Evolutionary conservation across 2,113 vertebrate species (phyloP).

Genomic region (Prinia subflava): DNA sequence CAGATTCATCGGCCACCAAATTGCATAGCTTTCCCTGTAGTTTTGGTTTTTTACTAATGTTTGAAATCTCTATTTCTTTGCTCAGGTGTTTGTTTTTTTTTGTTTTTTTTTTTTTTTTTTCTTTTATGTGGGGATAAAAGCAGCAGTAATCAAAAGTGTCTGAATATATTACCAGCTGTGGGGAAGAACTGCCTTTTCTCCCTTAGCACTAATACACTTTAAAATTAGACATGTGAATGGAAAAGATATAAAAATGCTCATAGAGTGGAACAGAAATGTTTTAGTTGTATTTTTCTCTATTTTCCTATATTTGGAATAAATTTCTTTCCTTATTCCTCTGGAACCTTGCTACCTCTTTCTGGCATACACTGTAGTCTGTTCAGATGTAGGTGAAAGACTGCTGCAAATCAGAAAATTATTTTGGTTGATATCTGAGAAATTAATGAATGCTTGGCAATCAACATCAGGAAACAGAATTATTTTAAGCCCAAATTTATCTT

Average conservation of each 20-base stretch:
- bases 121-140: neutral
- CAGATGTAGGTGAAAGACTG: neutral
- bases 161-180: neutral
- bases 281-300: neutral
- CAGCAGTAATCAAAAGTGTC: neutral
- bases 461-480: neutral
- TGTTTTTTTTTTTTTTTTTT: neutral
- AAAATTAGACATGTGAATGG: neutral
- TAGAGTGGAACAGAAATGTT: neutral
- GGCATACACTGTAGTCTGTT: neutral
- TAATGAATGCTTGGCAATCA: neutral
- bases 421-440: neutral
- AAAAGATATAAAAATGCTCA: neutral
- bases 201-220: neutral
- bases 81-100: neutral
- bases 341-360: neutral
- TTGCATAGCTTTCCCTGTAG: neutral
- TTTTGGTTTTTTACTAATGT: neutral
- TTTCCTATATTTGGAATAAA: neutral
- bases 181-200: neutral
- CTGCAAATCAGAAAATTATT: neutral
- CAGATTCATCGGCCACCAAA: neutral
- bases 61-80: neutral
- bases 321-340: neutral
- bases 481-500: neutral